phyloP scores from a whole-genome alignment of 2,113 vertebrate genomes.

The Sula dactylatra region DNA sequence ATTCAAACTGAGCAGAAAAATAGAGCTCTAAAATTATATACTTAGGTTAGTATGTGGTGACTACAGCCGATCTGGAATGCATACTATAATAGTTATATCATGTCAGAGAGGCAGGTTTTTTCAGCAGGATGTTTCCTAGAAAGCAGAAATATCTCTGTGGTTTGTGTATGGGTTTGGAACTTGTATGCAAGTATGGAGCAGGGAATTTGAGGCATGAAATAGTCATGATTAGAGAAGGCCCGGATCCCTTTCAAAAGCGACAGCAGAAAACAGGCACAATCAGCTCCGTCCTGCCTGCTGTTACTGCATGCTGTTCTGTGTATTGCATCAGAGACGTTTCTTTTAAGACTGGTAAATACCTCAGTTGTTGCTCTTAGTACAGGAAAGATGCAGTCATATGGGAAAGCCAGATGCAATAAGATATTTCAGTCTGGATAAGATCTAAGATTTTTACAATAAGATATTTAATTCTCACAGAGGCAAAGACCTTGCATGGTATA shows the following conservation, averaged over 20 bases:
- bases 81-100: constrained; percentile 32
- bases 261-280: background rate
- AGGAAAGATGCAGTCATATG: constrained; percentile 7
- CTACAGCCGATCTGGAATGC: constrained; percentile 48
- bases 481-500: background rate
- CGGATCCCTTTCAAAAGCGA: background rate
- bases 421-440: constrained; percentile 21
- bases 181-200: constrained; percentile 15
- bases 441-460: constrained; percentile 33
- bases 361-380: background rate
- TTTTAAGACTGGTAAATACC: background rate
- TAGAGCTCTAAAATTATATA: constrained; percentile 27
- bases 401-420: constrained; percentile 14
- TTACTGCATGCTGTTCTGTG: background rate
- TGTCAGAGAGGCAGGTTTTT: constrained; percentile 12
- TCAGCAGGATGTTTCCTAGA: constrained; percentile 26
- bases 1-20: constrained; percentile 53
- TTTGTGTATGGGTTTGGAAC: constrained; percentile 59
- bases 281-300: background rate
- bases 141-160: constrained; percentile 36
- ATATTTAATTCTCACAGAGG: constrained; percentile 2
- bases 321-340: background rate
- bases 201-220: constrained; percentile 61
- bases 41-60: constrained; percentile 37
- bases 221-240: constrained; percentile 30